phyloP scores from a whole-genome alignment of 2,797 vertebrate genomes.

The Hypotaenidia okinawae region DNA sequence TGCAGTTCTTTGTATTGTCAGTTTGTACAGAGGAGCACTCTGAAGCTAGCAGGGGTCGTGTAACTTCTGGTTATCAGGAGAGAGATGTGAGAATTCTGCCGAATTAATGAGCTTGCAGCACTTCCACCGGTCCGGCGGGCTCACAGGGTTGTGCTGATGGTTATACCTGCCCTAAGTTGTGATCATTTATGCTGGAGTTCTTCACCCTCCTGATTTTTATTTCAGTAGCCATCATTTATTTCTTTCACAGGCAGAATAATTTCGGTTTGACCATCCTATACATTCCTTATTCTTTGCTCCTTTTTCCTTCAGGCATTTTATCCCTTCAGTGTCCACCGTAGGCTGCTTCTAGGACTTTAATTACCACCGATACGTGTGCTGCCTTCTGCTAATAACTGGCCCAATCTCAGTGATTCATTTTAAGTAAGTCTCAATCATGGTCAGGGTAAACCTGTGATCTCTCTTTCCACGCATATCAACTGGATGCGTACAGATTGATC shows the following conservation, averaged over 20 bases:
- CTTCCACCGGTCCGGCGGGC: not conserved
- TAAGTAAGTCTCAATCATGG: not conserved
- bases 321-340: not conserved
- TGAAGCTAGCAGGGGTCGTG: constrained; percentile 26
- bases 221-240: constrained; percentile 1
- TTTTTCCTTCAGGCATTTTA: constrained; percentile 27
- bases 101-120: constrained; percentile 58
- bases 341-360: constrained; percentile 31
- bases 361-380: not conserved
- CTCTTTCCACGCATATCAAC: not conserved
- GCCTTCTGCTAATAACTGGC: constrained; percentile 34
- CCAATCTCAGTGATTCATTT: not conserved
- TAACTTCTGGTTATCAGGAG: constrained; percentile 43
- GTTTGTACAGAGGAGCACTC: constrained; percentile 1
- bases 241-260: constrained; percentile 15
- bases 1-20: constrained; percentile 18
- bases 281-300: not conserved
- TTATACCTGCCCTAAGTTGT: not conserved
- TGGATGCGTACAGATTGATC: not conserved
- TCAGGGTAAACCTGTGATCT: not conserved
- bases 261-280: not conserved
- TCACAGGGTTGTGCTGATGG: not conserved
- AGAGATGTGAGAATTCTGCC: constrained; percentile 42
- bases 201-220: constrained; percentile 31
- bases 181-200: constrained; percentile 25